Percentiles rank a stretch among this genome's conserved stretches.
These are phyloP conservation scores for Erannis defoliaria DNA, from an alignment of 2,888 invertebrate species.

Conservation along the genomic window DNA sequence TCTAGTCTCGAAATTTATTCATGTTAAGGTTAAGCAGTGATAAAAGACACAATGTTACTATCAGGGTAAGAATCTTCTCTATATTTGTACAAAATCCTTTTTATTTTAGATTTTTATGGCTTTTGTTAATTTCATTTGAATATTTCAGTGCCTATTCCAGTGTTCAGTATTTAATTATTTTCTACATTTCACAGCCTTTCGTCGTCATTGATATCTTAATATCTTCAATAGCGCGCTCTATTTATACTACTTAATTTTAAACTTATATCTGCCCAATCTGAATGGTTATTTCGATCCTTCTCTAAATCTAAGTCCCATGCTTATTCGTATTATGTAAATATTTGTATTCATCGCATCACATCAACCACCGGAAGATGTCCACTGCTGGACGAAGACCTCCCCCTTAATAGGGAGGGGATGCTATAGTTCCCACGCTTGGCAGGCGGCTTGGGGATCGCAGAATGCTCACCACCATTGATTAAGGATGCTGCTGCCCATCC, in stretches of 20 bases:
- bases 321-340: no score
- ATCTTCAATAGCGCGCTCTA: no score
- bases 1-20: slow-evolving; percentile 53
- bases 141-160: not conserved
- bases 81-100: not conserved
- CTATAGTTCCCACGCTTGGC: no score
- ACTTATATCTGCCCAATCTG: not conserved
- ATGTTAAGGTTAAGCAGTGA: slow-evolving; percentile 53
- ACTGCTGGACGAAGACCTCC: no score
- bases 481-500: no score
- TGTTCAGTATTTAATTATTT: not conserved
- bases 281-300: not conserved
- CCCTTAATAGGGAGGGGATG: no score
- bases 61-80: slow-evolving; percentile 65
- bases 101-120: not conserved
- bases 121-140: not conserved
- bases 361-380: no score
- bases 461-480: no score
- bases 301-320: no score
- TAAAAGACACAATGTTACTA: slow-evolving; percentile 64
- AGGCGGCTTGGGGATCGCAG: no score
- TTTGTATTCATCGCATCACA: no score
- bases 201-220: not conserved
- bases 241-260: not conserved
- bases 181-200: not conserved